phyloP scores from a whole-genome alignment of 2,888 invertebrate genomes.

The Tipula lateralis region DNA sequence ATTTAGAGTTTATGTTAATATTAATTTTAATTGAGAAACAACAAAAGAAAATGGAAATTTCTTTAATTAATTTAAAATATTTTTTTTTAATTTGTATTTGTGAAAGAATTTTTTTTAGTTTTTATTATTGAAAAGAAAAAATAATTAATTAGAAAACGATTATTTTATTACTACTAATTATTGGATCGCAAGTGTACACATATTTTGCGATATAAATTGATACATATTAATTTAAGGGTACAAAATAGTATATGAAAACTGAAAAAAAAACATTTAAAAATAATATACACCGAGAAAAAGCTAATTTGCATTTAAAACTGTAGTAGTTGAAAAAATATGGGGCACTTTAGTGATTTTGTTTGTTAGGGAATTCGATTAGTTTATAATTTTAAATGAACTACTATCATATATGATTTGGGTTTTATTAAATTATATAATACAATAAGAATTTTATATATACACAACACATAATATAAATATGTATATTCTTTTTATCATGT shows the following conservation, averaged over 20 bases:
- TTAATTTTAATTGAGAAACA: background rate
- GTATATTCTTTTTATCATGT: background rate
- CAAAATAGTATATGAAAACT: background rate
- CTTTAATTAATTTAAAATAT: background rate
- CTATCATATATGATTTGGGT: background rate
- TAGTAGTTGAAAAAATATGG: background rate
- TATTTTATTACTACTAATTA: background rate
- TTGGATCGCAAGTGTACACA: background rate
- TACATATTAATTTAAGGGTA: background rate
- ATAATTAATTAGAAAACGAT: background rate
- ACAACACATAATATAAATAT: background rate
- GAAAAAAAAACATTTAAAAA: background rate
- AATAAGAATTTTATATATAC: background rate
- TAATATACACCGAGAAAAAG: background rate
- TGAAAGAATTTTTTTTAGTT: background rate
- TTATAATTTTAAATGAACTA: background rate
- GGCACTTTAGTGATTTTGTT: background rate
- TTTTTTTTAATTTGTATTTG: slow-evolving; percentile 12
- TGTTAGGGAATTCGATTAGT: background rate
- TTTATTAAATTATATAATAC: background rate
- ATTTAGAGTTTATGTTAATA: background rate
- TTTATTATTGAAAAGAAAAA: background rate
- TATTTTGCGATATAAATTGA: background rate
- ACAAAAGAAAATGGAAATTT: background rate
- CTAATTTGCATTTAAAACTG: background rate